Percentiles rank a stretch among this genome's conserved stretches.
These are phyloP conservation scores for Onthophagus sagittarius DNA, from an alignment of 2,888 invertebrate species.

Conservation along the genomic window DNA sequence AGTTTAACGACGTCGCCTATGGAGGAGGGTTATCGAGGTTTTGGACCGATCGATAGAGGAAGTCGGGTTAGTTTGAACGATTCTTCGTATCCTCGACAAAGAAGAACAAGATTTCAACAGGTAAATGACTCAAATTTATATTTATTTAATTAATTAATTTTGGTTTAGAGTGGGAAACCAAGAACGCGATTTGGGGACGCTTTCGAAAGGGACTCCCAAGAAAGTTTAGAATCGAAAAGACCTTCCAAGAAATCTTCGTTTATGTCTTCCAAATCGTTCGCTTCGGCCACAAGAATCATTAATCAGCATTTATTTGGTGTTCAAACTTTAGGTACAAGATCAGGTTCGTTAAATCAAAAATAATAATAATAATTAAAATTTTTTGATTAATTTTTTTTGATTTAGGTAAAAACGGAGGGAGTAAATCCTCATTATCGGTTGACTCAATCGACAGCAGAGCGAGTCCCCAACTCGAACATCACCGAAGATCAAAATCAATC, in stretches of 20 bases:
- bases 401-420: slow-evolving; percentile 55
- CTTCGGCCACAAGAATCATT: slow-evolving; percentile 67
- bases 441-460: slow-evolving; percentile 64
- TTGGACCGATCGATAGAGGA: slow-evolving; percentile 49
- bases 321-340: slow-evolving; percentile 52
- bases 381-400: neutral
- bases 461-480: slow-evolving; percentile 62
- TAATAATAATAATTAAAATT: neutral
- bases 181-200: slow-evolving; percentile 51
- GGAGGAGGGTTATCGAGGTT: slow-evolving; percentile 54
- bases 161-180: slow-evolving; percentile 40
- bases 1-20: slow-evolving; percentile 60
- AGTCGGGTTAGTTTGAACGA: slow-evolving; percentile 62
- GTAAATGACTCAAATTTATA: slow-evolving; percentile 49
- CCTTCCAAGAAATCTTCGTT: slow-evolving; percentile 53
- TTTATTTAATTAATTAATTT: neutral
- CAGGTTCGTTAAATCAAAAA: slow-evolving; percentile 38
- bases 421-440: slow-evolving; percentile 64
- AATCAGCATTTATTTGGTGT: slow-evolving; percentile 71
- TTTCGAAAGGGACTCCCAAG: slow-evolving; percentile 51
- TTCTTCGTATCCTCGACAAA: slow-evolving; percentile 71
- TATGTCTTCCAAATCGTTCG: slow-evolving; percentile 62
- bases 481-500: slow-evolving; percentile 70
- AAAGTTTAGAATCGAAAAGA: slow-evolving; percentile 51
- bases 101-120: slow-evolving; percentile 84